Base-by-base conservation (phyloP, 2,888 invertebrate genomes). In the Eudasyphora cyanicolor region DNA sequence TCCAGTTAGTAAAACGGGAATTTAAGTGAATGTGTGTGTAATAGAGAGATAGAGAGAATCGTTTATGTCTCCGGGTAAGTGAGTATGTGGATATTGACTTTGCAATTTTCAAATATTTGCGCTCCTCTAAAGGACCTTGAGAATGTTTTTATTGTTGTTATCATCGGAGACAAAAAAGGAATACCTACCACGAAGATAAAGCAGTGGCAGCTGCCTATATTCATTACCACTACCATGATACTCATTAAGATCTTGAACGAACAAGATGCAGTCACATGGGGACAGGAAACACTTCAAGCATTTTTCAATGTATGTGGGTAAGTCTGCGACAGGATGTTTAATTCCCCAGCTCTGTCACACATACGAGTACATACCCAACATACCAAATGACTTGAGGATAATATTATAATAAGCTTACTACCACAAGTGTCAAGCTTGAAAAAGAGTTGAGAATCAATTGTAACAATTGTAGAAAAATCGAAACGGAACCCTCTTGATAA, bases 91-190 rank as follows among this genome's bases (percentile, higher is more conserved):
- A 1, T 73, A 84, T 84, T 78, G 78, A 81, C 84, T 81, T 69
- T 76, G 57, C 64, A 51, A 76, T 76, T 67, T 76, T 81, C 76
- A 84, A 79, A 81, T 84, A 81, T 84, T 84, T 84, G 57, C 71
- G 35, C 69, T 71, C 73, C 38, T 38, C 74, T 75, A 71, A 27
- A 73, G 57, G 73, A 78, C 81, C 81, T 81, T 81, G 78, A 84
- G 81, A 81, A 81, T 81, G 78, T 76, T 76, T 49, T 71, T 75
- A 78, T 79, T 81, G 71, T 76, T 84, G 70, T 74, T 21, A 80
- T 49, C 77, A 83, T 70, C 75, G 45, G 54, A 29, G 35, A 81
- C 38, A 38, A 70, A 73, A 24, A 51, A 12, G n/a, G n/a, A n/a
- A n/a, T n/a, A n/a, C n/a, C n/a, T n/a, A n/a, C n/a, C n/a, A n/a